These are phyloP conservation scores for Oxycera nigricornis DNA, from an alignment of 2,888 invertebrate genomes.

Conservation along the genomic window DNA sequence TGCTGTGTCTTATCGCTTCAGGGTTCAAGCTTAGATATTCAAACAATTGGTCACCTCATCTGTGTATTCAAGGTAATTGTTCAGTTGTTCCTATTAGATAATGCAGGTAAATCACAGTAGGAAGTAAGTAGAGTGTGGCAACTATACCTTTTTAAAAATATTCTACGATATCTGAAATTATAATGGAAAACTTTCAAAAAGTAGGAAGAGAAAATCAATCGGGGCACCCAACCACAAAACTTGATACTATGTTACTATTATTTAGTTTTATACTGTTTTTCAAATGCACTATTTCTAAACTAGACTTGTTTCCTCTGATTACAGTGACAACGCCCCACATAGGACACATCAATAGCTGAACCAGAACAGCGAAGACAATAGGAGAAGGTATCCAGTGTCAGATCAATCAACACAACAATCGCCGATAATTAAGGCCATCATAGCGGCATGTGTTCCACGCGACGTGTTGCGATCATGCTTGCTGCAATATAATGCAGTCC, in stretches of 20 bases:
- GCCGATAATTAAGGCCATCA: constrained; percentile 26
- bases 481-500: not conserved
- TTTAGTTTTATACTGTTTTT: not conserved
- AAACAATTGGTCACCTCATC: no score
- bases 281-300: not conserved
- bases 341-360: not conserved
- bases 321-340: constrained; percentile 12
- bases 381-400: constrained; percentile 42
- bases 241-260: not conserved
- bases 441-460: constrained; percentile 14
- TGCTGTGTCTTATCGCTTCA: no score
- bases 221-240: not conserved
- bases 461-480: not conserved
- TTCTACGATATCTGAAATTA: no score
- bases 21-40: no score
- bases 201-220: not conserved
- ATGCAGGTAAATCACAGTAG: no score
- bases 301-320: constrained; percentile 30
- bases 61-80: no score
- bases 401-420: constrained; percentile 43
- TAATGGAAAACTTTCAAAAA: not conserved
- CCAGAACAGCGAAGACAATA: not conserved
- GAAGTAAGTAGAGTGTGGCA: no score
- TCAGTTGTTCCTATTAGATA: no score
- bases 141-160: no score